Base-by-base conservation (phyloP, 2,888 invertebrate genomes). In the Marronus borbonicus region DNA sequence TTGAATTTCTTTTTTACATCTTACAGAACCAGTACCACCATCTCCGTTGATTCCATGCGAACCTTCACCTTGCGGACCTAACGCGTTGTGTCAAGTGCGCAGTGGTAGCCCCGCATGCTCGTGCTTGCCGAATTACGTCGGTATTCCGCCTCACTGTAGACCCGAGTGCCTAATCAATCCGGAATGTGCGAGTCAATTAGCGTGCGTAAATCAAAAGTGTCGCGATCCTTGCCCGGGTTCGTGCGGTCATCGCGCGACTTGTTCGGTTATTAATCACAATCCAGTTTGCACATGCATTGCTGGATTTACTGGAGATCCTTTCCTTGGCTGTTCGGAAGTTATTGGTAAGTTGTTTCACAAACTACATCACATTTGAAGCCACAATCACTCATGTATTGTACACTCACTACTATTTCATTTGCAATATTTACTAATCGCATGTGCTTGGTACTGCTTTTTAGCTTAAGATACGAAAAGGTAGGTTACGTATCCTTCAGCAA, bases 281-380 rank as follows among this genome's bases (percentile, higher is more conserved):
- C 94, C 95, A 10, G 91, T 93, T 83, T 95, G 95, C 87, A 91
- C 91, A 78, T 95, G 95, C 85, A 90, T 92, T 81, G 90, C 90
- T 62, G 93, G 93, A 78, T 92, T 92, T 84, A 93, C 93, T 76
- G 96, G 96, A 81, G 95, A 96, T 90, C 95, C 96, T 68, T 95
- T 95, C 89, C 92, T 92, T 24, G 91, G 92, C 83, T 94, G 94
- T 84, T 89, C 52, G 8, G 72, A 78, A 58, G 58, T 70, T 36
- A 52, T 62, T 14, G 91, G 93, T 93, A 89, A 90, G 85, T 86
- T 82, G 50, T 50, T 76, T 50, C 72, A 60, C 3, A 12, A 49
- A 5, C 10, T 14, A 39, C 17, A 39, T 49, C 52, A 52, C 10
- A 50, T 50, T 68, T 14, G 31, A n/a, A n/a, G 5, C 24, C 24